Evolutionary conservation across 1,140 invertebrate species (phyloP).

Genomic region (Dreissena rostriformis): DNA sequence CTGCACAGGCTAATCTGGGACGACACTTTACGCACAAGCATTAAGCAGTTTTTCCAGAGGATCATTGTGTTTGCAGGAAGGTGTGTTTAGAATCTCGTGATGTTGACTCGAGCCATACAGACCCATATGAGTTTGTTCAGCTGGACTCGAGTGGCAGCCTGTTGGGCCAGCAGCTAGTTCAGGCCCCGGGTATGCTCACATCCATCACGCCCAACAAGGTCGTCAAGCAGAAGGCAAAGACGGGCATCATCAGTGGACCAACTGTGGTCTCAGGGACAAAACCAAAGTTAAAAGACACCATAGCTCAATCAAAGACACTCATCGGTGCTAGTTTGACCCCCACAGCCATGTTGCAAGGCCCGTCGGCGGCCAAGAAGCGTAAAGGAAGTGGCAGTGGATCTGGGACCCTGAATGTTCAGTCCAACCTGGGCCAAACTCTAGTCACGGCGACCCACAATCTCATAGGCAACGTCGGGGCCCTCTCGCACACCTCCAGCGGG

Average conservation of each 20-base stretch:
- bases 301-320: slow-evolving; percentile 36
- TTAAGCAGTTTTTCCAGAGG: too few relatives aligned
- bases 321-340: slow-evolving; percentile 29
- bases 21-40: too few relatives aligned
- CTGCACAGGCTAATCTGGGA: too few relatives aligned
- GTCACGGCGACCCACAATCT: slow-evolving; percentile 51
- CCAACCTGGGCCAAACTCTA: slow-evolving; percentile 59
- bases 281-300: slow-evolving; percentile 51
- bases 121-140: slow-evolving; percentile 77
- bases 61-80: slow-evolving; percentile 69
- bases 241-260: slow-evolving; percentile 56
- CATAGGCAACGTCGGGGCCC: slow-evolving; percentile 28
- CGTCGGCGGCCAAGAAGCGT: slow-evolving; percentile 68
- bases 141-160: slow-evolving; percentile 59
- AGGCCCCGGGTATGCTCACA: slow-evolving; percentile 27
- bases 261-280: slow-evolving; percentile 46
- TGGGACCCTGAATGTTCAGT: slow-evolving; percentile 41
- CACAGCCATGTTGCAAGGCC: slow-evolving; percentile 18
- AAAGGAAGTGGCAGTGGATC: slow-evolving; percentile 58
- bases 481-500: slow-evolving; percentile 23
- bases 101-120: slow-evolving; percentile 70
- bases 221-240: slow-evolving; percentile 68
- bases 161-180: slow-evolving; percentile 52
- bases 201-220: slow-evolving; percentile 54
- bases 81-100: slow-evolving; percentile 78